Evolutionary conservation across 2,888 invertebrate species (phyloP), one percentile per base, ranked within the genome.

Genomic region (Scaeva pyrastri): DNA sequence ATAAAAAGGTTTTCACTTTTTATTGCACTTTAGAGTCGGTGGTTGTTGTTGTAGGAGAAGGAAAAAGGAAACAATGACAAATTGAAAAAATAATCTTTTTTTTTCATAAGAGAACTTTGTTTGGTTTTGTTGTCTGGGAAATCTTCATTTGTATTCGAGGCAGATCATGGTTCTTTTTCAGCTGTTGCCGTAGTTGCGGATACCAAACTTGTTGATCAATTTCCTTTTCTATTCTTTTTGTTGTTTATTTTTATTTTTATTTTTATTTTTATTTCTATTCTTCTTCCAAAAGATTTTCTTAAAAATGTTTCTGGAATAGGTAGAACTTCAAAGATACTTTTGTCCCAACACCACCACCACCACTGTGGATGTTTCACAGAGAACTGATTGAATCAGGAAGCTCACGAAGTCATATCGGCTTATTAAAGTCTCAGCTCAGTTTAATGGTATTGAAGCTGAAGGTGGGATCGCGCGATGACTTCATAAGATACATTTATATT

Each of bases 1-100:
- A 79, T 60, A 56, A 66, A 82, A 72, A 73, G n/a, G 70, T 82
- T 86, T 86, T 86, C 86, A 86, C 86, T 86, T 86, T 86, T 86
- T 58, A 82, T 50, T 70, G 66, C 77, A 78, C 56, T 70, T 31
- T 12, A 31, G 45, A 39, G 70, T 36, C 45, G 43, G 6, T n/a
- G 12, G 26, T 41, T 43, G 26, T n/a, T 12, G 70, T 14, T 11
- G 39, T 14, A 16, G 66, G 48, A 71, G 64, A 36, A 62, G 31
- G 8, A 64, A 16, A 23, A 52, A 23, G 36, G 36, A 60, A 80
- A 75, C 85, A 81, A 81, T 81, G 76, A 60, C 85, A 81, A 81
- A 43, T 45, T 66, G 62, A 55, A 26, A 68, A 70, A 72, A 75
- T 72, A 52, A 62, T 55, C 45, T 74, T 78, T 78, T 73, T 74